Evolutionary conservation across 1,140 invertebrate species (phyloP).

Genomic region (Diachasmimorpha longicaudata): DNA sequence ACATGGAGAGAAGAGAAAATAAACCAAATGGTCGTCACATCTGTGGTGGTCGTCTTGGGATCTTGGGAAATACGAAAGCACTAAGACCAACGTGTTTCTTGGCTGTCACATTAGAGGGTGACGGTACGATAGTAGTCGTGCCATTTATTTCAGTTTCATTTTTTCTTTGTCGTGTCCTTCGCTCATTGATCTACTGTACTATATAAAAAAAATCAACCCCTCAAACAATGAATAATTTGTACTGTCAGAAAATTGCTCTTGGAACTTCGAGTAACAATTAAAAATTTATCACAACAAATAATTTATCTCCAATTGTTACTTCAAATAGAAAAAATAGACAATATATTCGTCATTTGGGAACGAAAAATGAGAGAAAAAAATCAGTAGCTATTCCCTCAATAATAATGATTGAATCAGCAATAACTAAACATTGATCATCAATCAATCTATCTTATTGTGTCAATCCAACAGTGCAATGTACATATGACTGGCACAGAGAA

Average conservation of each 20-base stretch:
- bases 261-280: too few relatives aligned
- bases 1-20: neutral
- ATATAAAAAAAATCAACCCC: neutral
- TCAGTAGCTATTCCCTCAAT: too few relatives aligned
- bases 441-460: neutral
- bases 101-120: conserved; percentile 11
- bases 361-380: too few relatives aligned
- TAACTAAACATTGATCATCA: too few relatives aligned
- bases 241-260: too few relatives aligned
- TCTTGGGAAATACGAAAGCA: conserved; percentile 3
- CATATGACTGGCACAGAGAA: neutral
- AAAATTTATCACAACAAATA: too few relatives aligned
- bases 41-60: conserved; percentile 10
- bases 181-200: neutral
- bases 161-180: neutral
- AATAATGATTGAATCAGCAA: too few relatives aligned
- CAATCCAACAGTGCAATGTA: neutral
- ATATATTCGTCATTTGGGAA: too few relatives aligned
- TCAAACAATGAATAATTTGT: too few relatives aligned
- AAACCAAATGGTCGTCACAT: neutral
- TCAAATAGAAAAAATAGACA: too few relatives aligned
- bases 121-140: neutral
- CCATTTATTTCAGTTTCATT: neutral
- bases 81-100: conserved; percentile 7
- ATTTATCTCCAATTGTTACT: too few relatives aligned